Percentiles rank a stretch among this genome's conserved stretches.
phyloP scores from a whole-genome alignment of 1,140 invertebrate genomes.

The Drosophila grimshawi region DNA sequence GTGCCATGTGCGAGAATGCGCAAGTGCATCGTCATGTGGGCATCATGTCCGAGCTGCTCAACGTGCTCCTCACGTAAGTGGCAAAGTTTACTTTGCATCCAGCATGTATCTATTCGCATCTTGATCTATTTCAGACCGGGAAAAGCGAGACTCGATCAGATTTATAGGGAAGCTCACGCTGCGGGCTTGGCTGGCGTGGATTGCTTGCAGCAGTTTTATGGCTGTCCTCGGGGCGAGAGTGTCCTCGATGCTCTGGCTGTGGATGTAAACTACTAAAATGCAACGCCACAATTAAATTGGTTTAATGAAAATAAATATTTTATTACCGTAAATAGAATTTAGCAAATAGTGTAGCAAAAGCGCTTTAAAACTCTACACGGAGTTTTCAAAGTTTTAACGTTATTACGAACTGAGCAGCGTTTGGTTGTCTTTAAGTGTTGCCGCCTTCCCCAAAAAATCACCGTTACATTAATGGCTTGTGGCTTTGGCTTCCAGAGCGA shows the following conservation, averaged over 20 bases:
- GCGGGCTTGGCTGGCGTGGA: constrained; percentile 66
- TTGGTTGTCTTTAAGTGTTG: constrained; percentile 21
- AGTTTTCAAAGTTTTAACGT: constrained; percentile 38
- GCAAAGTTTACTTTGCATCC: neutral
- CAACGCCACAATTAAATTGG: neutral
- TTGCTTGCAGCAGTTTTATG: constrained; percentile 49
- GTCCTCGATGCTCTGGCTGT: constrained; percentile 61
- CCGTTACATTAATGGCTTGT: constrained; percentile 70
- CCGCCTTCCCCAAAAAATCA: constrained; percentile 16
- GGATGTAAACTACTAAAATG: constrained; percentile 37
- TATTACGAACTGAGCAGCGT: constrained; percentile 41
- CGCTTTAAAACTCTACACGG: constrained; percentile 1
- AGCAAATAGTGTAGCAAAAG: neutral
- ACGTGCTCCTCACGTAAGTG: constrained; percentile 75
- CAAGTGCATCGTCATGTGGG: constrained; percentile 75
- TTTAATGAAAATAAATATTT: constrained; percentile 14
- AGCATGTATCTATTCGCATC: constrained; percentile 8
- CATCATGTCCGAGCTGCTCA: constrained; percentile 69
- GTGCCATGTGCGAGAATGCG: constrained; percentile 81
- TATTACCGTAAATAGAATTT: constrained; percentile 1
- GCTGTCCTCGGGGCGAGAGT: constrained; percentile 63
- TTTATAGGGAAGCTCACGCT: constrained; percentile 54
- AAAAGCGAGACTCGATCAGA: constrained; percentile 46
- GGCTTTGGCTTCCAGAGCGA: constrained; percentile 43
- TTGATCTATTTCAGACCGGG: constrained; percentile 60